A percentile compares a stretch with the other conserved stretches of the same genome.
Conservation (phyloP, 2,888 invertebrate genomes). For the Troilus luridus region DNA sequence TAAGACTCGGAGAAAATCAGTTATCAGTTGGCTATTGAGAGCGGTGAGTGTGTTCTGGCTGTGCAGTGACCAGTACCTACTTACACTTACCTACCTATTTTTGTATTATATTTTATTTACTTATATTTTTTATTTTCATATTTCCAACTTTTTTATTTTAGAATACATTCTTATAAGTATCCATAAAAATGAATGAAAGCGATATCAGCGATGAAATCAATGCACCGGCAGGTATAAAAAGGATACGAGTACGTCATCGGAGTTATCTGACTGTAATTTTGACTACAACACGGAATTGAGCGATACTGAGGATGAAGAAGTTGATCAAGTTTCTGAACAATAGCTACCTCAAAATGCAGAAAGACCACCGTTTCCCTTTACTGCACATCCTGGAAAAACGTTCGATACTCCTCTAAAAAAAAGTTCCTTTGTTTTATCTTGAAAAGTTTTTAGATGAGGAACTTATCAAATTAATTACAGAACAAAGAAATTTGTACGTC, state of each 20-base stretch:
- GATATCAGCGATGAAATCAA: slow-evolving; percentile 1
- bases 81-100: slow-evolving; percentile 11
- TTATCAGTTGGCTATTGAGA: slow-evolving; percentile 22
- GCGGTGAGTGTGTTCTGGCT: not conserved
- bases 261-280: slow-evolving; percentile 17
- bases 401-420: too few relatives aligned
- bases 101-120: slow-evolving; percentile 32
- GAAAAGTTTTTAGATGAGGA: too few relatives aligned
- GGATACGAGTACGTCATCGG: not conserved
- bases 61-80: not conserved
- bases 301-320: slow-evolving; percentile 17
- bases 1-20: not conserved
- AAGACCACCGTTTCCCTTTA: slow-evolving; percentile 9
- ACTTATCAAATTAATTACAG: slow-evolving; percentile 16
- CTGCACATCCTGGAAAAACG: not conserved
- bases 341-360: slow-evolving; percentile 31
- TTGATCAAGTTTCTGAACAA: not conserved
- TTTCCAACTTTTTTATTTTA: slow-evolving; percentile 38
- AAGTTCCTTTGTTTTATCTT: too few relatives aligned
- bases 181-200: slow-evolving; percentile 18
- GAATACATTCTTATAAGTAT: slow-evolving; percentile 17
- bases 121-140: slow-evolving; percentile 27
- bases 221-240: not conserved
- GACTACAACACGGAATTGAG: not conserved
- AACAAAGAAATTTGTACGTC: slow-evolving; percentile 6